Evolutionary conservation across 2,888 invertebrate species (phyloP), one percentile per base, ranked within the genome.

Genomic region (Apotomis turbidana): DNA sequence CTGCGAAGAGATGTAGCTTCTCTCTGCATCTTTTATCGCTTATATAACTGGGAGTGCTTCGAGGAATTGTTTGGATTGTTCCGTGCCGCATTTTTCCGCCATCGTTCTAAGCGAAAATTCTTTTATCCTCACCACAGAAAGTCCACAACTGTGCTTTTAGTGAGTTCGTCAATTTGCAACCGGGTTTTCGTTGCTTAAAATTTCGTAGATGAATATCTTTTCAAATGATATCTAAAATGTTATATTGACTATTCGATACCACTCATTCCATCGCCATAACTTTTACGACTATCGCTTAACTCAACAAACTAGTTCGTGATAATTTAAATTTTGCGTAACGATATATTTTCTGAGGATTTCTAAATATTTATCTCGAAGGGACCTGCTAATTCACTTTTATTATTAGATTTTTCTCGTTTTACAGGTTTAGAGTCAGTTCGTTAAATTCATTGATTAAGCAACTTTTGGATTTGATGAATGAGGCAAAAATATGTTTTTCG

Each of bases 241-340:
- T 49, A 49, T 49, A 49, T 49, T 49, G 49, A 49, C 49, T 49
- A 44, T 49, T 55, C 27, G 55, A 46, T 57, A 41, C 15, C 3
- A n/a, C 36, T 57, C 15, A 46, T 57, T 66, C 27, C n/a, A 57
- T 36, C 46, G 55, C n/a, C 61, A 57, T 67, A 62, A 67, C 57
- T 27, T 71, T 71, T 68, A 71, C 44, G 67, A 62, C 55, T 13
- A 57, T 57, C 51, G 27, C 44, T 62, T 51, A 57, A 44, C 51
- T 27, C 9, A 44, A 68, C 61, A 62, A 71, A 71, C 71, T 68
- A n/a, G 67, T 71, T 71, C 51, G 12, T n/a, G 54, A 57, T 67
- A 41, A 71, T 71, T 68, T 61, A 8, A 71, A 71, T 68, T 71
- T 71, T 71, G 51, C 67, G 61, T 68, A 71, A 71, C 71, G 51